A percentile compares a stretch with the other conserved stretches of the same genome.
phyloP scores from a whole-genome alignment of 2,888 invertebrate species.

The Sinohyriopsis cumingii region DNA sequence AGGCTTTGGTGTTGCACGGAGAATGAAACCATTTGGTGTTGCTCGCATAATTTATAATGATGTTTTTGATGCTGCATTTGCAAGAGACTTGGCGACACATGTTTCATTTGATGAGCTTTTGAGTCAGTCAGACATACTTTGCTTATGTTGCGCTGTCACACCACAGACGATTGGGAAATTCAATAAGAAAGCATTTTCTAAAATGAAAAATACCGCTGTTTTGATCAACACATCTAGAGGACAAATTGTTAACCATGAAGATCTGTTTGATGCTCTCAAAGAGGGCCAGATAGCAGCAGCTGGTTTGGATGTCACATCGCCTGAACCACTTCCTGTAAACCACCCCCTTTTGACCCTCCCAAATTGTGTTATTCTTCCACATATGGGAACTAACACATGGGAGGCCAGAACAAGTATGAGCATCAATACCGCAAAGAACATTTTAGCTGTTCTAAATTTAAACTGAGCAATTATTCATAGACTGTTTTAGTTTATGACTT shows the following conservation, averaged over 20 bases:
- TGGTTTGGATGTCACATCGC: constrained; percentile 91
- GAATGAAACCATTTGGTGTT: constrained; percentile 84
- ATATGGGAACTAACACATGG: constrained; percentile 88
- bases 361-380: constrained; percentile 89
- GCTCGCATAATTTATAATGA: constrained; percentile 83
- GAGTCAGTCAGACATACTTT: constrained; percentile 86
- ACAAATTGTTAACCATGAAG: constrained; percentile 80
- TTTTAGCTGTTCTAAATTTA: constrained; percentile 80
- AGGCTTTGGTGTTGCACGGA: constrained; percentile 81
- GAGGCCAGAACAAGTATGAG: constrained; percentile 86
- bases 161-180: constrained; percentile 86
- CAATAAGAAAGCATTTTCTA: constrained; percentile 82
- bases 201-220: constrained; percentile 89
- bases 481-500: not conserved
- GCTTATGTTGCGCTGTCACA: constrained; percentile 85
- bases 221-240: constrained; percentile 89
- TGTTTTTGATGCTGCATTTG: constrained; percentile 76
- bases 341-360: constrained; percentile 82
- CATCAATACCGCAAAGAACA: constrained; percentile 83
- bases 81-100: constrained; percentile 79
- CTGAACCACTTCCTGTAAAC: constrained; percentile 88
- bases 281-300: constrained; percentile 83
- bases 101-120: constrained; percentile 83
- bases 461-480: not conserved
- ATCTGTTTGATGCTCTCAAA: constrained; percentile 82